Evolutionary conservation across 2,888 invertebrate species (phyloP), one percentile per base, ranked within the genome.

Genomic region (Heliconius sara): DNA sequence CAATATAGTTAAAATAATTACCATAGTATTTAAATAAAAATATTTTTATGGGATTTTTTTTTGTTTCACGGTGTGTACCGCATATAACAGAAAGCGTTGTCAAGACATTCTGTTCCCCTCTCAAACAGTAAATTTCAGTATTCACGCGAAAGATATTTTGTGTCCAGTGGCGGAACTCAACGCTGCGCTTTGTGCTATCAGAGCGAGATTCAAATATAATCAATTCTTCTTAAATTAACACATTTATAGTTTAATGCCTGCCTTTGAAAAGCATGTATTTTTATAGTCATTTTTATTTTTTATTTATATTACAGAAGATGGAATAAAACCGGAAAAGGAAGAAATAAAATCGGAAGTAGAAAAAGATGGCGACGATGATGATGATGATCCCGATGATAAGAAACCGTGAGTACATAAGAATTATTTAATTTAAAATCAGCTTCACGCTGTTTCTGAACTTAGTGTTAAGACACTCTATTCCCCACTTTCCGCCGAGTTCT

Each of bases 251-350:
- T 16, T 52, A 7, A 52, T 19, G 52, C 6, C 19, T 19, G 19
- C 7, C 7, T 22, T 22, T 7, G 3, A 52, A 52, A 52, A 0
- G 3, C 7, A 52, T 52, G 19, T 9, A 52, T 22, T 22, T 22
- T 52, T 22, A 52, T 22, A 19, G 9, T 7, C 7, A 52, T 57
- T 13, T 22, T 25, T 16, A 12, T 74, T 74, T 43, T 12, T 43
- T 5, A 10, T 75, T n/a, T 57, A 16, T 60, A 83, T 60, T 57
- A 77, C 80, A 87, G 88, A 86, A 65, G 70, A 84, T 0, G 87
- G 89, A 67, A 70, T 78, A 0, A 85, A 84, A 22, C 81, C 83
- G 3, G 85, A 84, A 2, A 84, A 81, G 12, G 76, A 72, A 47
- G 79, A 81, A 3, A 68, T 80, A 0, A 83, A 83, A 27, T 25